phyloP scores from a whole-genome alignment of 37 sponge, comb jelly and placozoan genomes.

The Halichondria panicea region DNA sequence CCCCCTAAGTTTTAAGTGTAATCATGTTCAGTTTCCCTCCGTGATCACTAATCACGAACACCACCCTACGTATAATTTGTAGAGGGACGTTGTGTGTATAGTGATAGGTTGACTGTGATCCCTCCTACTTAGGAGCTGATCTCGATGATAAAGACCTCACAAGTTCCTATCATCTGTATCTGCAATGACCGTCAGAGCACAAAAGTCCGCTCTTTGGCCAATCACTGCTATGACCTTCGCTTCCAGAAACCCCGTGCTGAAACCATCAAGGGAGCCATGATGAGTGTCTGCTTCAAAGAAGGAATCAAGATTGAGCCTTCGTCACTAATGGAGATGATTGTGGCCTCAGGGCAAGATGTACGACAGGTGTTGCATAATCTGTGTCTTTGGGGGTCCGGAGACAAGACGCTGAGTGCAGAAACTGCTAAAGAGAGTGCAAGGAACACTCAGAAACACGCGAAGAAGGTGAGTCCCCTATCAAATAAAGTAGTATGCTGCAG shows the following conservation, averaged over 20 bases:
- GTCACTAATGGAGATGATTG: constrained; percentile 77
- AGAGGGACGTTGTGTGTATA: not conserved
- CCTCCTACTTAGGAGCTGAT: constrained; percentile 78
- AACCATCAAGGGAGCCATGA: constrained; percentile 91
- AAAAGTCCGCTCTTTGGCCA: constrained; percentile 92
- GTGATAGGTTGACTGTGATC: not conserved
- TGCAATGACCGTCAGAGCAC: constrained; percentile 91
- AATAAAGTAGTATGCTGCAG: not conserved
- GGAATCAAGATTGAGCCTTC: constrained; percentile 82
- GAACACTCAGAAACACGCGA: constrained; percentile 62
- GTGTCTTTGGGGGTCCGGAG: constrained; percentile 78
- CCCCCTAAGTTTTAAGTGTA: too few species aligned
- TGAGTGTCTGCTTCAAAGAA: constrained; percentile 89
- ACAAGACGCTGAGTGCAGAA: constrained; percentile 21
- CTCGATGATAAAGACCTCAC: constrained; percentile 82
- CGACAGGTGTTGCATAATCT: constrained; percentile 92
- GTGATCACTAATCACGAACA: not conserved
- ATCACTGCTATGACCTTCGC: constrained; percentile 91
- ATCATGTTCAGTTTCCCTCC: constrained; percentile 6
- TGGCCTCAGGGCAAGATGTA: constrained; percentile 81
- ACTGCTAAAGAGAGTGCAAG: constrained; percentile 48
- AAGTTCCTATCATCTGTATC: constrained; percentile 95
- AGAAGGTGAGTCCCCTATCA: constrained; percentile 53
- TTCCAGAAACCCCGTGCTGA: constrained; percentile 84
- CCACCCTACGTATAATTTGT: not conserved